Evolutionary conservation across 2,797 vertebrate genomes (phyloP), one percentile per base, ranked within the genome.

Genomic region (Anisognathus igniventris): DNA sequence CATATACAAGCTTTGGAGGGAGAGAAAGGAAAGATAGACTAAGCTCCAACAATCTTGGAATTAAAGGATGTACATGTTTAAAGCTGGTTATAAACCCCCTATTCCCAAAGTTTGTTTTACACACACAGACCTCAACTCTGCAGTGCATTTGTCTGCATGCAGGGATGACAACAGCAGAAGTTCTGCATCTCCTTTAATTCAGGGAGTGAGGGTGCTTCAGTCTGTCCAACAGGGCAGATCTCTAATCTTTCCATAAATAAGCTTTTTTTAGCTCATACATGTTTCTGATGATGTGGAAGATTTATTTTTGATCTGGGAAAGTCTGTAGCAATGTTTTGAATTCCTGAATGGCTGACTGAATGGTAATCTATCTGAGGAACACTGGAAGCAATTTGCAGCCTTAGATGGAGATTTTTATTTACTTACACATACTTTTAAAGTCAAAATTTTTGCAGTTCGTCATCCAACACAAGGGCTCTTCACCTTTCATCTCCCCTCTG

Each of bases 261-360:
- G 76, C 9, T 82, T 93, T 93, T 90, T 96, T 88, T 78, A 92
- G 79, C 45, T 75, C 10, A 0, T 66, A 12, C 68, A 45, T 76
- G 28, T 82, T 96, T 91, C 74, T 75, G 88, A 51, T 88, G 78
- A 85, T 85, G 56, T 65, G 83, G 86, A 77, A 78, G 80, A 51
- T 76, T 94, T 96, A 93, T 95, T 96, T 95, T 87, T 94, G 85
- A 88, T 84, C 89, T 90, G 88, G 76, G 95, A 97, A 96, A 92
- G 86, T 96, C 92, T 93, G 82, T 37, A 65, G 80, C 83, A 71
- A 92, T 95, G 77, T 93, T 97, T 96, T 81, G 94, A 92, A 97
- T 96, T 96, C 94, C 91, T 91, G 23, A 84, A 61, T 47, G 51
- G 35, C 62, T 92, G 87, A 54, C 78, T 11, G 21, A 77, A 64